Evolutionary conservation across 2,888 invertebrate genomes (phyloP).

Genomic region (Lasioglossum oenotherae): DNA sequence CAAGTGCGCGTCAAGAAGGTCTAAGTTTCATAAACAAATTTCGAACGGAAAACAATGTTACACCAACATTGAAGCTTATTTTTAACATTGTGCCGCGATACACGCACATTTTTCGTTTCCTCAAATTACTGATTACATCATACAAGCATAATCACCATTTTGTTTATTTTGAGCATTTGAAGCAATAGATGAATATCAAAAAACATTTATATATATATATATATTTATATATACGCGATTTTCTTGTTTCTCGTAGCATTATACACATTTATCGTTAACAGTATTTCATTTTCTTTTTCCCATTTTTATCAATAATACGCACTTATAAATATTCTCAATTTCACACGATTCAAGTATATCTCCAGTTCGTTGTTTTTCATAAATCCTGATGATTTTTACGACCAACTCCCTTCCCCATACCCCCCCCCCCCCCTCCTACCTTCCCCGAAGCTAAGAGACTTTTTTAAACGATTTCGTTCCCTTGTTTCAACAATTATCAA

Average conservation of each 20-base stretch:
- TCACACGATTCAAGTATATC: slow-evolving; percentile 54
- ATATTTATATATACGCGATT: slow-evolving; percentile 15
- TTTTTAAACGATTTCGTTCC: slow-evolving; percentile 28
- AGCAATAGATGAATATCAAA: slow-evolving; percentile 69
- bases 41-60: slow-evolving; percentile 21
- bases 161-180: slow-evolving; percentile 63
- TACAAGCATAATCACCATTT: slow-evolving; percentile 61
- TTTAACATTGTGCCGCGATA: slow-evolving; percentile 10
- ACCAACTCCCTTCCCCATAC: not conserved
- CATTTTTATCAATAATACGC: slow-evolving; percentile 34
- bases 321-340: slow-evolving; percentile 57
- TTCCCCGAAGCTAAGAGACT: slow-evolving; percentile 11
- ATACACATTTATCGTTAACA: slow-evolving; percentile 46
- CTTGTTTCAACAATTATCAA: slow-evolving; percentile 55
- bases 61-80: slow-evolving; percentile 27
- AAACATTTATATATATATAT: slow-evolving; percentile 44
- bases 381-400: slow-evolving; percentile 22
- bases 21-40: slow-evolving; percentile 21
- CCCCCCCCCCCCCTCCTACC: no score
- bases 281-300: slow-evolving; percentile 21
- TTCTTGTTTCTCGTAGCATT: slow-evolving; percentile 31
- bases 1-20: slow-evolving; percentile 10
- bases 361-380: slow-evolving; percentile 67
- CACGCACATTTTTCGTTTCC: not conserved
- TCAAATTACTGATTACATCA: slow-evolving; percentile 44